Evolutionary conservation across 2,113 vertebrate species (phyloP).

Genomic region (Dipodomys stephensi): DNA sequence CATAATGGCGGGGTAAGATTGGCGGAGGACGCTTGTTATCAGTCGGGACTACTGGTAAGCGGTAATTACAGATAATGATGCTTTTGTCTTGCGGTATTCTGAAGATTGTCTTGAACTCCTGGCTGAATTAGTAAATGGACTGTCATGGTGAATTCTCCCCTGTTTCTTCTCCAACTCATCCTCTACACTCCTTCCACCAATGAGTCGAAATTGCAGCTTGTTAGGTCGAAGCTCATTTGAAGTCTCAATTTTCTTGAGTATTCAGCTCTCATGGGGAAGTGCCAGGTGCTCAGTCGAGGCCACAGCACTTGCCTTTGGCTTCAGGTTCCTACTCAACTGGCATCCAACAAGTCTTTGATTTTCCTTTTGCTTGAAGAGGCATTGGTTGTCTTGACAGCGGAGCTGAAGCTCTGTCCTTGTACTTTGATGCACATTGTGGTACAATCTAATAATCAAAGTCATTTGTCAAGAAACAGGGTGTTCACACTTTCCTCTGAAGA

Average conservation of each 20-base stretch:
- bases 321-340: constrained; percentile 88
- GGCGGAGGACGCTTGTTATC: constrained; percentile 88
- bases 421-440: constrained; percentile 86
- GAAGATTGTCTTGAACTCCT: constrained; percentile 95
- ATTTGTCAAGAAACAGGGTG: constrained; percentile 81
- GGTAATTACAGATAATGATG: constrained; percentile 97
- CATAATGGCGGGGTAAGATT: constrained; percentile 92
- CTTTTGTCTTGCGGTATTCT: constrained; percentile 96
- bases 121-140: constrained; percentile 90
- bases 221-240: constrained; percentile 94
- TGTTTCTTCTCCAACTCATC: constrained; percentile 85
- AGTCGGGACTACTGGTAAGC: constrained; percentile 89
- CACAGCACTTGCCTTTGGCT: constrained; percentile 84
- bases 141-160: constrained; percentile 89
- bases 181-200: constrained; percentile 71
- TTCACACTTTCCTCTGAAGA: constrained; percentile 84
- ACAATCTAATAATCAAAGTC: constrained; percentile 84
- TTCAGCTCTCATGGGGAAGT: constrained; percentile 88
- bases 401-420: constrained; percentile 85
- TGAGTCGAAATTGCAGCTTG: constrained; percentile 95
- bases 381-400: constrained; percentile 91
- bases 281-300: constrained; percentile 89
- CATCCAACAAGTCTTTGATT: constrained; percentile 94
- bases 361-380: constrained; percentile 86
- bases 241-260: constrained; percentile 95